Evolutionary conservation across 2,797 vertebrate species (phyloP), one percentile per base, ranked within the genome.

Genomic region (Notoglanidium macrostoma): DNA sequence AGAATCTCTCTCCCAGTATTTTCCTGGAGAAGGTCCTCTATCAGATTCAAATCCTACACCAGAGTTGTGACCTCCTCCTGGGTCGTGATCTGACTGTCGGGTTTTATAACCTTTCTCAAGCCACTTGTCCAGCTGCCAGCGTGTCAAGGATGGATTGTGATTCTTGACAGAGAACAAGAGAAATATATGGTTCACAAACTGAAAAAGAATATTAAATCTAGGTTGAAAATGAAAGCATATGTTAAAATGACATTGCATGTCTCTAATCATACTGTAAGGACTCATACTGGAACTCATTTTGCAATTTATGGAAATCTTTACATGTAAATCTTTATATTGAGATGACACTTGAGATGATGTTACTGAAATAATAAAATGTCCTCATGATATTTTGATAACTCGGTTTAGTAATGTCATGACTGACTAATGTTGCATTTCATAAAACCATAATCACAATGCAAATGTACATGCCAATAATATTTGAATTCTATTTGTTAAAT

Each of bases 111-210:
- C 96, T 90, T 97, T 99, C 91, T 97, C 97, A 85, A 99, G 94
- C 98, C 98, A 99, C 95, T 98, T 98, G 94, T 99, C 97, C 94
- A 99, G 94, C 93, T 99, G 98, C 98, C 98, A 99, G 93, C 98
- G 97, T 94, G 97, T 96, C 77, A 96, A 95, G 2, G 97, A 95
- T 0, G 96, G 95, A 0, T 95, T 96, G 89, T 97, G 95, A 0
- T 94, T 93, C 97, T 98, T 90, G 85, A 86, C 21, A 79, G 7
- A 78, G 17, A 85, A 68, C 55, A 81, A 68, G 23, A 83, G 17
- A 83, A 68, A 83, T 7, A 29, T 63, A 63, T 3, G 1, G 44
- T 65, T 21, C 21, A 63, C 14, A 40, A 79, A 35, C 19, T 7
- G 6, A 61, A 26, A 44, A 23, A 63, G 3, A 44, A 7, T 46